Percentiles rank a stretch among this genome's conserved stretches.
phyloP scores from a whole-genome alignment of 2,113 vertebrate genomes.

The Bos javanicus region DNA sequence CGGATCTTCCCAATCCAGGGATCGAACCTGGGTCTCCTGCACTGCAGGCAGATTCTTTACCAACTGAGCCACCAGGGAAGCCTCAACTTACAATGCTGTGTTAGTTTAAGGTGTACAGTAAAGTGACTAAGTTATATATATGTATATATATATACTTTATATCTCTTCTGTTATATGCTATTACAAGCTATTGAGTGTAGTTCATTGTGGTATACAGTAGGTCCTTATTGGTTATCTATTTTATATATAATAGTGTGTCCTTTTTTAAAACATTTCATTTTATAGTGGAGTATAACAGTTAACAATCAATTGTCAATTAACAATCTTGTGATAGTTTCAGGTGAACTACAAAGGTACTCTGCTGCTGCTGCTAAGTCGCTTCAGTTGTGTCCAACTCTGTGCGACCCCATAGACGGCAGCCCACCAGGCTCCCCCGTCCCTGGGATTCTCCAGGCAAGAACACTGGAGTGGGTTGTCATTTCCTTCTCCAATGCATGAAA shows the following conservation, averaged over 20 bases:
- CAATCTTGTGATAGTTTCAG: background rate
- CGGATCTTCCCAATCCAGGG: background rate
- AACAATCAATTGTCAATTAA: background rate
- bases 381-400: too few relatives aligned
- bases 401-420: too few relatives aligned
- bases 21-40: background rate
- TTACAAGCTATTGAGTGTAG: background rate
- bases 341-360: background rate
- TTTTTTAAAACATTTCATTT: background rate
- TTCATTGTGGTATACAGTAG: too few relatives aligned
- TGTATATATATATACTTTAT: background rate
- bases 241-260: background rate
- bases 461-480: too few relatives aligned
- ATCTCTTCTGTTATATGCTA: background rate
- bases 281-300: background rate
- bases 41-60: background rate
- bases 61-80: background rate
- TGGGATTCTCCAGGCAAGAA: too few relatives aligned
- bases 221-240: background rate
- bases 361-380: too few relatives aligned
- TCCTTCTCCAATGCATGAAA: too few relatives aligned
- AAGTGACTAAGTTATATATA: background rate
- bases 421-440: too few relatives aligned
- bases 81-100: background rate
- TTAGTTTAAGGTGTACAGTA: background rate